These are phyloP conservation scores for Hiodon alosoides DNA, from an alignment of 2,113 vertebrate species.

Conservation along the genomic window DNA sequence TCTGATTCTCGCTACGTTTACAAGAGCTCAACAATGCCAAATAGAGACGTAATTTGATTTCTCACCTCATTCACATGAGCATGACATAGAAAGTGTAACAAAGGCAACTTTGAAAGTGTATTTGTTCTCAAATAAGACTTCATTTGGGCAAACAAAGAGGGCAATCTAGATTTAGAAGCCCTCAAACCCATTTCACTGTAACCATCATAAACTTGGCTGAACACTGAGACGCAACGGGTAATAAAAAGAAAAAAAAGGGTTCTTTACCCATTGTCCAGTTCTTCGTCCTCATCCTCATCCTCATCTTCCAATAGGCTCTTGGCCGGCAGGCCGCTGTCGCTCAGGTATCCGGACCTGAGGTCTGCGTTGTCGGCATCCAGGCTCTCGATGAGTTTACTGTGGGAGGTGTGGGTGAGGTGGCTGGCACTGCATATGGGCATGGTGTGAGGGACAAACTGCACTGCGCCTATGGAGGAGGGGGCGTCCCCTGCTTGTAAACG, in stretches of 20 bases:
- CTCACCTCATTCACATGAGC: too few relatives aligned
- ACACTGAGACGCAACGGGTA: too few relatives aligned
- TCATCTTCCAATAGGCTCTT: constrained; percentile 76
- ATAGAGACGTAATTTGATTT: too few relatives aligned
- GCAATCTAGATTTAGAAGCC: too few relatives aligned
- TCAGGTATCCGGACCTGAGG: constrained; percentile 84
- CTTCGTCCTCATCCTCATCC: constrained; percentile 69
- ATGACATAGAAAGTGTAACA: too few relatives aligned
- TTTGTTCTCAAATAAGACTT: too few relatives aligned
- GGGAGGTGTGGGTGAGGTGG: constrained; percentile 78
- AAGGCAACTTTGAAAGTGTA: too few relatives aligned
- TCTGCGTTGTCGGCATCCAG: constrained; percentile 71
- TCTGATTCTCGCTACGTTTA: too few relatives aligned
- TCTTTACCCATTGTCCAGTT: constrained; percentile 82
- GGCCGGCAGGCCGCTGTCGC: constrained; percentile 72
- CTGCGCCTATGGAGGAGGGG: constrained; percentile 70
- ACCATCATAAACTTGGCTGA: too few relatives aligned
- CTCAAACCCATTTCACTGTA: too few relatives aligned
- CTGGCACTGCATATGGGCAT: constrained; percentile 75
- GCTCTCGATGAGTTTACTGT: constrained; percentile 78
- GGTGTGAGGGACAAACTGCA: constrained; percentile 71
- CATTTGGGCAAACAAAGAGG: too few relatives aligned
- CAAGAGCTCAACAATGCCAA: too few relatives aligned
- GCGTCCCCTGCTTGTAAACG: constrained; percentile 89
- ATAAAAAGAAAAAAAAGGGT: neutral